Evolutionary conservation across 2,113 vertebrate species (phyloP), one percentile per base, ranked within the genome.

Genomic region (Cavia aperea): DNA sequence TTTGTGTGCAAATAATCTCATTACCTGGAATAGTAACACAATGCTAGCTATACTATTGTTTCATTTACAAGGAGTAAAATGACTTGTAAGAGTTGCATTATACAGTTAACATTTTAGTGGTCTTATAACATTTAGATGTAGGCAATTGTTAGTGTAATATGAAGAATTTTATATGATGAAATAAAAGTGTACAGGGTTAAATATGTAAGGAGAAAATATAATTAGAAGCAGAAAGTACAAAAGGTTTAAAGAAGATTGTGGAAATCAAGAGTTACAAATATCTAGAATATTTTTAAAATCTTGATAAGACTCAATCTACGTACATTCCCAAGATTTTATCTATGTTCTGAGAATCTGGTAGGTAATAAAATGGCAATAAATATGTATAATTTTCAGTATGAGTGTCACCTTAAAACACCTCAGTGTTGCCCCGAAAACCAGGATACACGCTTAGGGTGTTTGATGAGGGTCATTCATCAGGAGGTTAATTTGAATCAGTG

Each of bases 141-240:
- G n/a, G 29, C 36, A 88, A 56, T 14, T 77, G 68, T 89, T 75
- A 88, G n/a, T 60, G 39, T 93, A 88, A 84, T 58, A 94, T 73
- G 8, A 60, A 58, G 18, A 82, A 84, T 7, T 23, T 83, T 63
- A 54, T 46, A 81, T 21, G 14, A 60, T n/a, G 72, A 78, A 43
- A 79, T 33, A 58, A 77, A 83, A 86, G 54, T 72, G 4, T 72
- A 60, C 79, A 70, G n/a, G 33, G 26, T 93, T 79, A 84, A 94
- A 90, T 12, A 60, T 39, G 13, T 21, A 16, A 51, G 70, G 70
- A 14, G 19, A 79, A 78, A 81, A 77, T 60, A 75, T 54, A 4
- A 54, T 51, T n/a, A 81, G 85, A 73, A 75, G 14, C 29, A 81
- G 79, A 58, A 92, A 82, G 29, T 51, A 79, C n/a, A 46, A 68